Evolutionary conservation across 2,113 vertebrate genomes (phyloP).

Genomic region (Rhinopomastus cyanomelas): DNA sequence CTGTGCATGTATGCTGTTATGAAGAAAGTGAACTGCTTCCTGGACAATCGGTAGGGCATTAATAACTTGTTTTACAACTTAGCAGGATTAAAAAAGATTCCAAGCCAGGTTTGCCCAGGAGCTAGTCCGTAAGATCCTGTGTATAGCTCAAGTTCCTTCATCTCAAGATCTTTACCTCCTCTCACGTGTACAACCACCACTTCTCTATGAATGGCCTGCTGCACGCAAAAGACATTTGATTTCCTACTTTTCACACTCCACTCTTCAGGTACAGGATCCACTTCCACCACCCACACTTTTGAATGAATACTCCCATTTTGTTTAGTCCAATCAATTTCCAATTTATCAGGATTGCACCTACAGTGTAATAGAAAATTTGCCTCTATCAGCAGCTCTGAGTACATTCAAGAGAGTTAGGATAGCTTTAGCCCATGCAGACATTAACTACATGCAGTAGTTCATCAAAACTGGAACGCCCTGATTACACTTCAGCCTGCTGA

Average conservation of each 20-base stretch:
- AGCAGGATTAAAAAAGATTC: not conserved
- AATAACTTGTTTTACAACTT: not conserved
- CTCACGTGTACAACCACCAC: not conserved
- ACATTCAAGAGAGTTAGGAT: fast-evolving
- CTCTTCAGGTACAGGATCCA: not conserved
- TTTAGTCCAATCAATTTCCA: not conserved
- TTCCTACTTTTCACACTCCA: not conserved
- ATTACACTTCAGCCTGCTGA: not conserved
- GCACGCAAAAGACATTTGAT: not conserved
- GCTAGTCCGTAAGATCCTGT: not conserved
- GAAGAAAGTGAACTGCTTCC: not conserved
- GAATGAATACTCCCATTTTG: not conserved
- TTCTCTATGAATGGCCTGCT: not conserved
- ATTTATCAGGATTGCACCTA: not conserved
- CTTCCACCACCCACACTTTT: not conserved
- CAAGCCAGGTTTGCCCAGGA: not conserved
- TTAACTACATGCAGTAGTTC: not conserved
- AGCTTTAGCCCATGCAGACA: not conserved
- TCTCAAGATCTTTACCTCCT: not conserved
- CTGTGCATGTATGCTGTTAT: not conserved
- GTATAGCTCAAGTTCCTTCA: not conserved
- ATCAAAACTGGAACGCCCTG: not conserved
- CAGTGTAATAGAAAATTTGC: fast-evolving
- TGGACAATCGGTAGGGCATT: not conserved
- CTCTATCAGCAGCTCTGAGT: not conserved